A percentile compares a stretch with the other conserved stretches of the same genome.
Conservation (phyloP, 2,797 vertebrate species). For the Ctenopoma kingsleyae region DNA sequence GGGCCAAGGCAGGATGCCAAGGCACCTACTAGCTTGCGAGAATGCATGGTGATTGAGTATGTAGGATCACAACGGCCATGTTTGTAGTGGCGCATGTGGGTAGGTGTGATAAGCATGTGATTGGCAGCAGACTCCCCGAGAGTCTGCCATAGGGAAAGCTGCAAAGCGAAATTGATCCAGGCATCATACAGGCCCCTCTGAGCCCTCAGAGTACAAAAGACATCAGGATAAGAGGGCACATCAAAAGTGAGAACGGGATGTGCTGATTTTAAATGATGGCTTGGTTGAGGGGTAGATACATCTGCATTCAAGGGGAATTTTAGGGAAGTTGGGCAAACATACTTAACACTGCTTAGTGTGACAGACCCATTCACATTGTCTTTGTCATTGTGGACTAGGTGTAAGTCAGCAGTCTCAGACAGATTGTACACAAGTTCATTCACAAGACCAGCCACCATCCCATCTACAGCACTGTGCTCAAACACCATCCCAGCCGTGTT, state of each 20-base stretch:
- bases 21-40: conserved; percentile 72
- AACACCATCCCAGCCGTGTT: conserved; percentile 84
- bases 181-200: conserved; percentile 85
- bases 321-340: conserved; percentile 57
- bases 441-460: conserved; percentile 86
- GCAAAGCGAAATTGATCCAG: conserved; percentile 87
- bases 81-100: conserved; percentile 87
- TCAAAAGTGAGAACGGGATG: conserved; percentile 84
- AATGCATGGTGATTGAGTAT: conserved; percentile 80
- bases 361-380: conserved; percentile 44
- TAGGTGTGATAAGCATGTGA: conserved; percentile 85
- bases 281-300: conserved; percentile 40
- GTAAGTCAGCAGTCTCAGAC: conserved; percentile 79
- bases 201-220: conserved; percentile 79
- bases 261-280: conserved; percentile 47
- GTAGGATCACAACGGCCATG: conserved; percentile 88
- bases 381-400: conserved; percentile 35
- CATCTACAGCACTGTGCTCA: conserved; percentile 86
- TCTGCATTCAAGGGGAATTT: conserved; percentile 66
- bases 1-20: conserved; percentile 64
- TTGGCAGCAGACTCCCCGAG: conserved; percentile 74
- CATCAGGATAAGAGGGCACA: conserved; percentile 82
- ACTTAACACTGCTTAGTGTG: conserved; percentile 32
- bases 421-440: conserved; percentile 78
- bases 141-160: conserved; percentile 83